Percentiles rank a stretch among this genome's conserved stretches.
phyloP scores from a whole-genome alignment of 1,140 invertebrate genomes.

The Conopomorpha cramerella region DNA sequence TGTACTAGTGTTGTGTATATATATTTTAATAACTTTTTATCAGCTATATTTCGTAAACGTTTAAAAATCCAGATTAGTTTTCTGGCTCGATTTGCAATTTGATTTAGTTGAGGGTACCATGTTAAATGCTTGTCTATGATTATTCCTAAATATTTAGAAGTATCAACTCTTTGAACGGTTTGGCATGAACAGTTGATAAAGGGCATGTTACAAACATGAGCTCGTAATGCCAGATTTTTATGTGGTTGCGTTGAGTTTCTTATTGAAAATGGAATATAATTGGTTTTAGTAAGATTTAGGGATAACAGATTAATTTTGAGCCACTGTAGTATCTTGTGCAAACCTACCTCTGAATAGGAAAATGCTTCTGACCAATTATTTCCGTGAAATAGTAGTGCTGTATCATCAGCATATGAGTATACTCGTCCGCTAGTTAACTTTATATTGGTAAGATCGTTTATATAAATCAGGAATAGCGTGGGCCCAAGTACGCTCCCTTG shows the following conservation, averaged over 20 bases:
- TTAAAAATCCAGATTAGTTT: slow-evolving; percentile 4
- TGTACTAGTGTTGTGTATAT: slow-evolving; percentile 1
- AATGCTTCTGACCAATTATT: background rate
- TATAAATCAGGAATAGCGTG: background rate
- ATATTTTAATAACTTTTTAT: slow-evolving; percentile 1
- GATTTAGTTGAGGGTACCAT: slow-evolving; percentile 1
- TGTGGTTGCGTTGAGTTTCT: slow-evolving; percentile 1
- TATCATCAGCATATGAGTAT: slow-evolving; percentile 1
- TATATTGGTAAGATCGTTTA: background rate
- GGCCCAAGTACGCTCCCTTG: background rate
- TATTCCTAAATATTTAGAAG: slow-evolving; percentile 2
- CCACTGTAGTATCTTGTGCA: background rate
- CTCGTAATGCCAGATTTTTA: background rate
- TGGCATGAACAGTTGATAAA: background rate
- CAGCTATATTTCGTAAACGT: background rate
- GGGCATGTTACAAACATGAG: background rate
- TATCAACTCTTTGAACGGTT: background rate
- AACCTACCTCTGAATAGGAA: background rate
- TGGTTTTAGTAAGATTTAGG: slow-evolving; percentile 3
- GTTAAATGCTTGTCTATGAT: background rate
- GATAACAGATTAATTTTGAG: slow-evolving; percentile 1
- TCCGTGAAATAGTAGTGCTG: slow-evolving; percentile 1
- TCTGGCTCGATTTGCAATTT: background rate
- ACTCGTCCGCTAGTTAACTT: background rate
- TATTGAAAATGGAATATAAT: slow-evolving; percentile 1